Percentiles rank a stretch among this genome's conserved stretches.
Conservation (phyloP, 2,113 vertebrate species). For the Helogale parvula region DNA sequence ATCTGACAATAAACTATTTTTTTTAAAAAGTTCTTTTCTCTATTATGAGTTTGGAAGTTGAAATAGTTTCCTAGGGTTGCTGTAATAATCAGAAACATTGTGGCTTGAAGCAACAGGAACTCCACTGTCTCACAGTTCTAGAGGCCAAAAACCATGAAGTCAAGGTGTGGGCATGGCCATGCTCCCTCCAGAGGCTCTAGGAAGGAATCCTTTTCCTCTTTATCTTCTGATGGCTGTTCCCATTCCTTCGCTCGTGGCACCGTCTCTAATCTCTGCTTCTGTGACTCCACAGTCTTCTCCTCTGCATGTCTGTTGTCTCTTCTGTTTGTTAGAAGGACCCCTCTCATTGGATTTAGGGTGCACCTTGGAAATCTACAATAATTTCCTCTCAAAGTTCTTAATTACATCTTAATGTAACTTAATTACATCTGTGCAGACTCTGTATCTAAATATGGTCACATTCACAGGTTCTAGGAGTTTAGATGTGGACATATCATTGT, state of each 20-base stretch:
- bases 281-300: not conserved
- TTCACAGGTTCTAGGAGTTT: not conserved
- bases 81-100: not conserved
- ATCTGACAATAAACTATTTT: not conserved
- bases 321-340: not conserved
- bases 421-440: not conserved
- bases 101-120: not conserved
- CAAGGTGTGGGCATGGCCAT: not conserved
- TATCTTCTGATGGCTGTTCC: rapidly evolving
- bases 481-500: not conserved
- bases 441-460: not conserved
- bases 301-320: not conserved
- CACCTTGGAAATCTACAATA: not conserved
- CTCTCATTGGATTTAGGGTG: not conserved
- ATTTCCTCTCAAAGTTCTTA: not conserved
- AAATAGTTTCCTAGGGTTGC: not conserved
- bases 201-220: not conserved
- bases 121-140: not conserved
- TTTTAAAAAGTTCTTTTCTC: not conserved
- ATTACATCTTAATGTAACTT: not conserved
- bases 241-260: not conserved
- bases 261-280: not conserved
- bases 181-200: not conserved
- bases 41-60: not conserved
- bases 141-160: not conserved